Evolutionary conservation across 2,113 vertebrate species (phyloP).

Genomic region (Acrocephalus kingi): DNA sequence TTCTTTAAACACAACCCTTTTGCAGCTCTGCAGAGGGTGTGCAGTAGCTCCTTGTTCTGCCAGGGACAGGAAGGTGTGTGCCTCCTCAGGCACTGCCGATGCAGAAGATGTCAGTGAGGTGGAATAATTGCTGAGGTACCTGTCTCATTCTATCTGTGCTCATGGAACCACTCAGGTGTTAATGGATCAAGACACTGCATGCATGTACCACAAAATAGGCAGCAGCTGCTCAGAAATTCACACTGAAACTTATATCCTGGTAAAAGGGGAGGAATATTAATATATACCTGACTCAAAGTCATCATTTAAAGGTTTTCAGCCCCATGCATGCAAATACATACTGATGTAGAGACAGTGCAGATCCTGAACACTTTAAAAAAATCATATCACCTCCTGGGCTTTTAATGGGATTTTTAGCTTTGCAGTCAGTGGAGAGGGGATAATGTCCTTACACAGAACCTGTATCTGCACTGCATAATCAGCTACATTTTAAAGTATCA

Average conservation of each 20-base stretch:
- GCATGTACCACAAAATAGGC: neutral
- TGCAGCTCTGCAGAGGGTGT: neutral
- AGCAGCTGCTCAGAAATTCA: neutral
- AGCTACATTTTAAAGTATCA: neutral
- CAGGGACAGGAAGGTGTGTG: neutral
- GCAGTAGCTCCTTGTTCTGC: neutral
- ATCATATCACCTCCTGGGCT: neutral
- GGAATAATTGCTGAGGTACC: neutral
- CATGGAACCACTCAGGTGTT: neutral
- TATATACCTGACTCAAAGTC: accelerated
- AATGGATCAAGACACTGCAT: neutral
- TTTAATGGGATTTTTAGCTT: neutral
- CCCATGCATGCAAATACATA: neutral
- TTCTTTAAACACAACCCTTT: neutral
- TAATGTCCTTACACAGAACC: neutral
- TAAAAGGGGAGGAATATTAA: neutral
- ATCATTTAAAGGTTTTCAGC: neutral
- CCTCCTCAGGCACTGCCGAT: neutral
- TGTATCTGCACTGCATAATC: neutral
- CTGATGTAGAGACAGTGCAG: neutral
- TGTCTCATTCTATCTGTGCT: neutral
- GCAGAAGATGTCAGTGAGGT: neutral
- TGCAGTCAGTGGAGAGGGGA: neutral
- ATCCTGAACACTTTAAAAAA: neutral
- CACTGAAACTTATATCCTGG: neutral